phyloP scores from a whole-genome alignment of 1,140 invertebrate genomes.

The Pantala flavescens region DNA sequence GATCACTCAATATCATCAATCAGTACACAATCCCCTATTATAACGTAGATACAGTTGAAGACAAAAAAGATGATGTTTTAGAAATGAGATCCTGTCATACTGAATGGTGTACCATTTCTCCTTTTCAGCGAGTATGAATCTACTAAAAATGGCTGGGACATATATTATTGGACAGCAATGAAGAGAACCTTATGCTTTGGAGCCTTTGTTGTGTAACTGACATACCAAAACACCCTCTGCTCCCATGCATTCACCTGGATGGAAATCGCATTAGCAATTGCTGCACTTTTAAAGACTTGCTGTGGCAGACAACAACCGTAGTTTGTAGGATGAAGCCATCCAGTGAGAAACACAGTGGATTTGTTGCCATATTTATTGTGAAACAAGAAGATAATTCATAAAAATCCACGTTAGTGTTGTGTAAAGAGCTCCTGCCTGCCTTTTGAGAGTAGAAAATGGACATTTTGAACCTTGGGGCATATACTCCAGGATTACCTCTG shows the following conservation, averaged over 20 bases:
- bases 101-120: background rate
- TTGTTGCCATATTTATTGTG: background rate
- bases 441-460: background rate
- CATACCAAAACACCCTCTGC: background rate
- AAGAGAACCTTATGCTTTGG: conserved; percentile 88
- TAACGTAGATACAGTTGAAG: too few relatives aligned
- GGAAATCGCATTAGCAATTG: background rate
- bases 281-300: background rate
- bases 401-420: background rate
- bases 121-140: conserved; percentile 58
- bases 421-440: background rate
- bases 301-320: background rate
- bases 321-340: background rate
- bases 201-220: conserved; percentile 36
- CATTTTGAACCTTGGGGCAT: conserved; percentile 4
- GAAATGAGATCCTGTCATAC: background rate
- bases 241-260: background rate
- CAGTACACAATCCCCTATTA: too few relatives aligned
- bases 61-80: too few relatives aligned
- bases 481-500: background rate
- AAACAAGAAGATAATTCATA: background rate
- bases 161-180: conserved; percentile 88
- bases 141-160: conserved; percentile 78
- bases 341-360: background rate
- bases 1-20: too few relatives aligned